These are phyloP conservation scores for Dendrocincla tyrannina DNA, from an alignment of 2,797 vertebrate genomes.

Conservation along the genomic window DNA sequence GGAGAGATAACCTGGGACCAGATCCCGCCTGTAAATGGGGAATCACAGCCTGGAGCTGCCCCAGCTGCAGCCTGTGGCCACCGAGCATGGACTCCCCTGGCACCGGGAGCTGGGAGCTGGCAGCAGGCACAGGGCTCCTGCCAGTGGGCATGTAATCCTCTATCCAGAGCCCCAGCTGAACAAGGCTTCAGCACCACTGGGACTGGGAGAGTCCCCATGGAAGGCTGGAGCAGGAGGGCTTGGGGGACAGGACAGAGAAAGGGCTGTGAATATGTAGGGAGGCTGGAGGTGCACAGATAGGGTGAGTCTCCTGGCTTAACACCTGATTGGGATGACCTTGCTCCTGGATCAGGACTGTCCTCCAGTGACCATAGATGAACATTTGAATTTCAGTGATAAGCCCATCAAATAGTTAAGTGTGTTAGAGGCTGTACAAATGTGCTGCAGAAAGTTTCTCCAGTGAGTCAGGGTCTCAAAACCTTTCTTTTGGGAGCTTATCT, in stretches of 20 bases:
- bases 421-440: slow-evolving; percentile 12
- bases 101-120: not conserved
- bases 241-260: not conserved
- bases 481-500: slow-evolving; percentile 68
- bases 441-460: slow-evolving; percentile 31
- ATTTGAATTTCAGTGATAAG: slow-evolving; percentile 47
- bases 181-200: not conserved
- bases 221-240: not conserved
- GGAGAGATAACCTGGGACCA: not conserved
- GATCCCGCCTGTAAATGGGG: not conserved
- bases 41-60: not conserved
- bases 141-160: not conserved
- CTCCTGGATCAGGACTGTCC: slow-evolving; percentile 26
- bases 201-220: not conserved
- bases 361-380: not conserved
- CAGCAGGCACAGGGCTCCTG: not conserved
- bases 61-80: fast-evolving
- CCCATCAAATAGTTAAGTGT: slow-evolving; percentile 56
- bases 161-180: not conserved
- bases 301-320: not conserved
- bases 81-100: not conserved
- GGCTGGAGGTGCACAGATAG: not conserved
- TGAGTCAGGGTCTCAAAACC: slow-evolving; percentile 66
- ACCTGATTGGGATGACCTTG: slow-evolving; percentile 58
- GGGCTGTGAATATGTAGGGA: not conserved